Evolutionary conservation across 2,888 invertebrate species (phyloP).

Genomic region (Philonicus albiceps): DNA sequence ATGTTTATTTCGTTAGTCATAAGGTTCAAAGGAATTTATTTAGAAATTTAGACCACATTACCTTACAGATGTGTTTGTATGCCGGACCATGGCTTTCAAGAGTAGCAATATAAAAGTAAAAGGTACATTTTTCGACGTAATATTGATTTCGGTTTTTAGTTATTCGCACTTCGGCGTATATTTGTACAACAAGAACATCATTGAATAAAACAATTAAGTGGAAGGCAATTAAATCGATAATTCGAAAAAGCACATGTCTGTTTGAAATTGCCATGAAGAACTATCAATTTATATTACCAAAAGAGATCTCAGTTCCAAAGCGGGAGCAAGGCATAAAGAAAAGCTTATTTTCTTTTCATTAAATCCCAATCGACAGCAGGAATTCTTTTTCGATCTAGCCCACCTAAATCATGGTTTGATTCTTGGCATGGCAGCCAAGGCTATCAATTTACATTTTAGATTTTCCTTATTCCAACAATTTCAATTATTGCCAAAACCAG

Average conservation of each 20-base stretch:
- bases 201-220: neutral
- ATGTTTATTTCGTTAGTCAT: no score
- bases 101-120: no score
- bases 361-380: neutral
- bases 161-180: no score
- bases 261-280: neutral
- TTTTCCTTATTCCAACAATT: conserved; percentile 18
- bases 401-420: neutral
- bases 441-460: conserved; percentile 28
- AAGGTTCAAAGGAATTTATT: no score
- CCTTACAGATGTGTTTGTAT: no score
- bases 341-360: neutral
- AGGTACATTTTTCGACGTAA: no score
- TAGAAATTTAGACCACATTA: no score
- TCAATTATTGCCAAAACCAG: conserved; percentile 37
- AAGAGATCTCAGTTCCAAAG: neutral
- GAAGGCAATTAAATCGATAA: neutral
- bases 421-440: neutral
- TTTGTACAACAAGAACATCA: no score
- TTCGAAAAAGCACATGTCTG: neutral
- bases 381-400: neutral
- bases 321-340: neutral
- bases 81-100: no score
- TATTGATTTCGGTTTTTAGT: no score
- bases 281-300: neutral